phyloP scores from a whole-genome alignment of 2,113 vertebrate species.

The Opisthocomus hoazin region DNA sequence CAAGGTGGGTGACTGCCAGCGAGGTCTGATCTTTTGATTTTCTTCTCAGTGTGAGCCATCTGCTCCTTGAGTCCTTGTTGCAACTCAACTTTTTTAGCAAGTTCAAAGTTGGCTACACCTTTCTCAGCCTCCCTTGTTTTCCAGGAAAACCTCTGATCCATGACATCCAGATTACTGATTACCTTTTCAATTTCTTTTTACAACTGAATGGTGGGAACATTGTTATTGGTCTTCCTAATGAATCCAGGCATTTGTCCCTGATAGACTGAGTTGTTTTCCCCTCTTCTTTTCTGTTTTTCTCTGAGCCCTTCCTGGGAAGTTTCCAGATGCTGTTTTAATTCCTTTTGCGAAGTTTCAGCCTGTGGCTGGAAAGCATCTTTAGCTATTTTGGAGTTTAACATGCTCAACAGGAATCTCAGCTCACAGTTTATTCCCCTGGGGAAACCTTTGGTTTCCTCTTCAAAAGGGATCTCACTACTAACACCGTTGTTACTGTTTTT shows the following conservation, averaged over 20 bases:
- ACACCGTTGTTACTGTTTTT: background rate
- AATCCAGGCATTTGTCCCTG: background rate
- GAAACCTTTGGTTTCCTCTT: background rate
- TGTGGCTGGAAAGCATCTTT: background rate
- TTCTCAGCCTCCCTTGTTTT: background rate
- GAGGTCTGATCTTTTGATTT: conserved; percentile 29
- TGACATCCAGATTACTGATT: background rate
- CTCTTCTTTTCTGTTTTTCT: background rate
- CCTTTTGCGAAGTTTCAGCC: background rate
- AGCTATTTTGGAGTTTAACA: background rate
- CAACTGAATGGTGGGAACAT: background rate
- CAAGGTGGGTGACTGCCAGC: background rate
- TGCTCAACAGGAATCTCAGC: background rate
- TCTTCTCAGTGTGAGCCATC: conserved; percentile 1
- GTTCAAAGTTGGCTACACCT: background rate
- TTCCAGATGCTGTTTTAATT: background rate
- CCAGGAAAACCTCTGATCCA: background rate
- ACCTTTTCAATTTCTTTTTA: background rate
- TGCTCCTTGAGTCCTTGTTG: background rate
- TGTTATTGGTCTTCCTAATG: background rate
- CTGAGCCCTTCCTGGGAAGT: background rate
- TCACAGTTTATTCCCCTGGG: background rate
- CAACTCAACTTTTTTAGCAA: background rate
- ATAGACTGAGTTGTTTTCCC: background rate
- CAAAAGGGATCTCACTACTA: background rate